Conservation (phyloP, 2,888 invertebrate species). For the Xylota segnis region DNA sequence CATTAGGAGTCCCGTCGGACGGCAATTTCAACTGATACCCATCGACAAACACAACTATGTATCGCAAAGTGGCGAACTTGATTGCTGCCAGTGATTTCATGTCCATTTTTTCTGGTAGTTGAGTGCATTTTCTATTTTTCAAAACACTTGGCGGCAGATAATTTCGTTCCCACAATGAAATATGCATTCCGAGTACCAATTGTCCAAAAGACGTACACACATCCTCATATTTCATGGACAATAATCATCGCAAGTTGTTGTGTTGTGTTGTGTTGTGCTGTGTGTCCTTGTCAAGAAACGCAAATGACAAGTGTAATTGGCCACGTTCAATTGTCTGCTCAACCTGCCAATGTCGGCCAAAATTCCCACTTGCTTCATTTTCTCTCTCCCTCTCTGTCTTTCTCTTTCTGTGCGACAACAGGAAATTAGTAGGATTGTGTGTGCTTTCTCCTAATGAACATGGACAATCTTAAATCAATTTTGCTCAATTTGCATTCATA, state of each 20-base stretch:
- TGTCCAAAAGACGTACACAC: slow-evolving; percentile 32
- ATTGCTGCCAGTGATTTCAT: no score
- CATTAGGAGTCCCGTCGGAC: no score
- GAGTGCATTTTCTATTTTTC: neutral
- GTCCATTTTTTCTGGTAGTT: neutral
- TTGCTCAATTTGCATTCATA: slow-evolving; percentile 74
- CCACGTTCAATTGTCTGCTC: slow-evolving; percentile 72
- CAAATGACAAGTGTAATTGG: slow-evolving; percentile 75
- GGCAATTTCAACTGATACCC: no score
- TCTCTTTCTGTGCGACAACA: neutral
- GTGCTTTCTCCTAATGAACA: slow-evolving; percentile 58
- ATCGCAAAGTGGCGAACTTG: neutral
- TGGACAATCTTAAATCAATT: slow-evolving; percentile 71
- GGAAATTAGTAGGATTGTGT: slow-evolving; percentile 20
- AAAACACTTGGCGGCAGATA: slow-evolving; percentile 28
- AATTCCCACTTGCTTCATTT: slow-evolving; percentile 25
- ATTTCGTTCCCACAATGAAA: slow-evolving; percentile 65
- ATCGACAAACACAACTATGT: no score
- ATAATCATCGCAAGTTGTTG: slow-evolving; percentile 59
- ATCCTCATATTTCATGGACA: slow-evolving; percentile 56
- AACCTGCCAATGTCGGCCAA: slow-evolving; percentile 58
- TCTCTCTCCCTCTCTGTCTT: neutral
- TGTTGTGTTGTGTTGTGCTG: slow-evolving; percentile 6
- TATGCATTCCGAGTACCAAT: slow-evolving; percentile 57
- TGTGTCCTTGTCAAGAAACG: slow-evolving; percentile 65